Evolutionary conservation across 2,797 vertebrate genomes (phyloP), one percentile per base, ranked within the genome.

Genomic region (Lacerta agilis): DNA sequence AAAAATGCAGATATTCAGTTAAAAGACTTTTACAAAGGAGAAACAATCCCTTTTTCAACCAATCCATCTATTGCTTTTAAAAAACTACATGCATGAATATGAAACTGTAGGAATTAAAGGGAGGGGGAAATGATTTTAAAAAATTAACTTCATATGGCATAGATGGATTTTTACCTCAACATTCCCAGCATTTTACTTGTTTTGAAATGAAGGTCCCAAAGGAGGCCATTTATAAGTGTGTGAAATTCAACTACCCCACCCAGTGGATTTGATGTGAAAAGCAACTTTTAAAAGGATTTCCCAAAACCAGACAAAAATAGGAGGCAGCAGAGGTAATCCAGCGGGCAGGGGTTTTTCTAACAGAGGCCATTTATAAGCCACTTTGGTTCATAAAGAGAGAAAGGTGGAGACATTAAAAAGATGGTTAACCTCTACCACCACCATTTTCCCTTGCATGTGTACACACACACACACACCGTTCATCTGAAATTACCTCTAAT

Each of bases 401-500:
- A 88, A 25, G 45, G 3, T n/a, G 43, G 45, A 17, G 23, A 23
- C 29, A 45, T 36, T 67, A 45, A 11, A 76, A 87, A n/a, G n/a
- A 20, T 78, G 13, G 17, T 43, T 38, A 33, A 55, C 38, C 64
- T 69, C 25, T 9, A 55, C 33, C 43, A 86, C 27, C 77, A 61
- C 17, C 29, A 41, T 7, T 58, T n/a, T 33, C 61, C n/a, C 17
- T 58, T 55, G 49, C 49, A 55, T 1, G 49, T 15, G 13, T 55
- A 20, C 4, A 61, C 4, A 61, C 10, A 8, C 36, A n/a, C 5
- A 88, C 64, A 69, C 1, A 69, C 27, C 2, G 20, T 83, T 88
- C 55, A 75, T 7, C 3, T 13, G 33, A 55, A 71, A 82, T 94
- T 96, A 97, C 97, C 96, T 96, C 86, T 95, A 72, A 89, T 87